Evolutionary conservation across 2,888 invertebrate species (phyloP).

Genomic region (Polia nebulosa): DNA sequence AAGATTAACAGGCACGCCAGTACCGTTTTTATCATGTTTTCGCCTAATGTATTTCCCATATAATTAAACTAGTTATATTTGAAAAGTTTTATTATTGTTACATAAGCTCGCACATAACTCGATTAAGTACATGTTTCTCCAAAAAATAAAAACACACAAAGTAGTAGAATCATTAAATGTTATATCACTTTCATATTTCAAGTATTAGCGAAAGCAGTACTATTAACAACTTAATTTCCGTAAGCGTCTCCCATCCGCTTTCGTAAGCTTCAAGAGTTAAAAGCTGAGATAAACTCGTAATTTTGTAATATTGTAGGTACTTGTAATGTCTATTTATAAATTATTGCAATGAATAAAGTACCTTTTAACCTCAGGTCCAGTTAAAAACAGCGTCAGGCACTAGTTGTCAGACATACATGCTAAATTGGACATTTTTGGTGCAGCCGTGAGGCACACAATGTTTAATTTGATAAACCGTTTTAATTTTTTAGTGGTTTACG

Average conservation of each 20-base stretch:
- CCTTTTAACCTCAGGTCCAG: too few relatives aligned
- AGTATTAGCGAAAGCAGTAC: constrained; percentile 44
- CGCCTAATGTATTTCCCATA: background rate
- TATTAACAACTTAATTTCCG: constrained; percentile 40
- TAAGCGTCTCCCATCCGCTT: constrained; percentile 16
- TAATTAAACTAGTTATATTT: constrained; percentile 1
- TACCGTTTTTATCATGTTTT: background rate
- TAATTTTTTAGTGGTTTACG: too few relatives aligned
- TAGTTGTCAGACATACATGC: too few relatives aligned
- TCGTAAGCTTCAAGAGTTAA: constrained; percentile 19
- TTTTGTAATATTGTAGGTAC: background rate
- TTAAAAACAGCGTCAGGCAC: too few relatives aligned
- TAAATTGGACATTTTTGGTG: too few relatives aligned
- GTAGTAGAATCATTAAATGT: constrained; percentile 18
- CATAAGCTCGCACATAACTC: constrained; percentile 21
- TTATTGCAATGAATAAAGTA: background rate
- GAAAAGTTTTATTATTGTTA: constrained; percentile 7
- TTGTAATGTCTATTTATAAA: background rate
- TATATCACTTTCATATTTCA: constrained; percentile 37
- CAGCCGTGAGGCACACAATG: too few relatives aligned
- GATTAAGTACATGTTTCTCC: constrained; percentile 3
- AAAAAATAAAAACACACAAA: constrained; percentile 16
- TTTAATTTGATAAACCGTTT: too few relatives aligned
- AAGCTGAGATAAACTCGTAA: background rate
- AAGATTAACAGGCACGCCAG: background rate